Evolutionary conservation across 2,888 invertebrate genomes (phyloP).

Genomic region (Salpingus planirostris): DNA sequence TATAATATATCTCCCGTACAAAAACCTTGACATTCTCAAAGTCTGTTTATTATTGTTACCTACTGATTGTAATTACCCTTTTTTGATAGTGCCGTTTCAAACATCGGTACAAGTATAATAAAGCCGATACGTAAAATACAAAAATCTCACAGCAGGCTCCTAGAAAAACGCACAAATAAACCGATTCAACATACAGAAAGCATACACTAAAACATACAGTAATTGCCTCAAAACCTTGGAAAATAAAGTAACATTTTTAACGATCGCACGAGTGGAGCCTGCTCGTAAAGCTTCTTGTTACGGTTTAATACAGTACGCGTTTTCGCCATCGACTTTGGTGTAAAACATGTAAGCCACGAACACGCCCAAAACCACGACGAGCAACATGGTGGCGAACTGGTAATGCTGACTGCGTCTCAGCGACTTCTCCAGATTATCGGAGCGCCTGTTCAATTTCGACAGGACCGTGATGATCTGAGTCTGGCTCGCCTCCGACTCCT

Average conservation of each 20-base stretch:
- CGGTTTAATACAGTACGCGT: slow-evolving; percentile 22
- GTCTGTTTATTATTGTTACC: too few species aligned
- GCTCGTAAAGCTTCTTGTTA: slow-evolving; percentile 33
- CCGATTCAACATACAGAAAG: slow-evolving; percentile 18
- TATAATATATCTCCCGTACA: too few species aligned
- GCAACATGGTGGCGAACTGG: slow-evolving; percentile 44
- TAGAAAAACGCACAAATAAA: too few species aligned
- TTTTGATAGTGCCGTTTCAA: too few species aligned
- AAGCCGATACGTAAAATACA: too few species aligned
- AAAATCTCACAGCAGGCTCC: too few species aligned
- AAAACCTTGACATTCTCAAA: too few species aligned
- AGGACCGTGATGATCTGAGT: slow-evolving; percentile 29
- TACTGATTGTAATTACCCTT: too few species aligned
- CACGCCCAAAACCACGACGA: slow-evolving; percentile 36
- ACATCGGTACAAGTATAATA: too few species aligned
- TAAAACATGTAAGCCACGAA: slow-evolving; percentile 17
- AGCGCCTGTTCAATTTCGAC: slow-evolving; percentile 40
- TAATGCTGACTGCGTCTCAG: slow-evolving; percentile 44
- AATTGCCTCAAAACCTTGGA: slow-evolving; percentile 24
- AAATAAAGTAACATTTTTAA: slow-evolving; percentile 19
- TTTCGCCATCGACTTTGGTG: slow-evolving; percentile 7
- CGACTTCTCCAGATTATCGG: slow-evolving; percentile 43
- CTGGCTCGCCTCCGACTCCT: slow-evolving; percentile 18
- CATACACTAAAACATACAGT: slow-evolving; percentile 25
- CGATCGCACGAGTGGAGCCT: slow-evolving; percentile 26